Evolutionary conservation across 2,113 vertebrate species (phyloP).

Genomic region (Philantomba maxwellii): DNA sequence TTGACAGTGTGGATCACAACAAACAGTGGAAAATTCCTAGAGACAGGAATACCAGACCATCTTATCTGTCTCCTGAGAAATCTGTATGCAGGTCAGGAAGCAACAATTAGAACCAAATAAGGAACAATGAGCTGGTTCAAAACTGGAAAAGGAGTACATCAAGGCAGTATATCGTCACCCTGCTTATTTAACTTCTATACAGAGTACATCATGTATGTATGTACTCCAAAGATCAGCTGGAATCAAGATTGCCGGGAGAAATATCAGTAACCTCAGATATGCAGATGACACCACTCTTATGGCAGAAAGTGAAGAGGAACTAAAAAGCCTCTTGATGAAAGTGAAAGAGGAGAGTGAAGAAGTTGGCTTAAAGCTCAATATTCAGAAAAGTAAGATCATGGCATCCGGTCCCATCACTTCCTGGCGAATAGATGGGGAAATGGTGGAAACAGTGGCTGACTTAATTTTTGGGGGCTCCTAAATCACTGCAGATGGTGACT

Average conservation of each 20-base stretch:
- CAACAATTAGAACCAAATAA: not conserved
- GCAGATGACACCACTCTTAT: not conserved
- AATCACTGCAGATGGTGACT: not conserved
- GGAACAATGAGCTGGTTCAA: not conserved
- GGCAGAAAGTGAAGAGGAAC: not conserved
- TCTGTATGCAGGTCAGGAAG: not conserved
- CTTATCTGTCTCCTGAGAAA: not conserved
- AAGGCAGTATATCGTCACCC: not conserved
- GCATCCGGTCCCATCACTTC: not conserved
- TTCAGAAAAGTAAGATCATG: not conserved
- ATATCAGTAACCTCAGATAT: not conserved
- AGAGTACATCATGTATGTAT: not conserved
- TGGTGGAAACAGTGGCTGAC: not conserved
- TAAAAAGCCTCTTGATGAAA: not conserved
- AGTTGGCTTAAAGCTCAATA: not conserved
- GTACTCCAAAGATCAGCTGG: not conserved
- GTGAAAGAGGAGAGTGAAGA: not conserved
- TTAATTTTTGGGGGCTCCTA: rapidly evolving
- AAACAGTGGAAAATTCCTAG: not conserved
- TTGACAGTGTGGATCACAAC: not conserved
- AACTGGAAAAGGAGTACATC: not conserved
- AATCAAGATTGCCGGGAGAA: not conserved
- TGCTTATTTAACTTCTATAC: not conserved
- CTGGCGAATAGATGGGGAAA: not conserved
- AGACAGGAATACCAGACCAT: not conserved